Percentiles rank a stretch among this genome's conserved stretches.
These are phyloP conservation scores for Anticlea derivata DNA, from an alignment of 2,888 invertebrate genomes.

Conservation along the genomic window DNA sequence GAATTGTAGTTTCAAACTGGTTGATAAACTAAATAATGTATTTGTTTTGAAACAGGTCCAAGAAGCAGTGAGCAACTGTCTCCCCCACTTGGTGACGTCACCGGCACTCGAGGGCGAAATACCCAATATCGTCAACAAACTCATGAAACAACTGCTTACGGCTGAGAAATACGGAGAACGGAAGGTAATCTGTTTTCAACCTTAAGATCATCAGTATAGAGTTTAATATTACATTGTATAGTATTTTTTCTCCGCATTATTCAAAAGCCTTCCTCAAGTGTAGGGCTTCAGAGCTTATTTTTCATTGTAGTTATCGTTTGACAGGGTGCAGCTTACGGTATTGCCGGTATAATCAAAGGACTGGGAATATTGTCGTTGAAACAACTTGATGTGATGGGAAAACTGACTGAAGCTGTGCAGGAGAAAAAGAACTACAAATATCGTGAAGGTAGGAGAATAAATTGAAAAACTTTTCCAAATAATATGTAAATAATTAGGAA, in stretches of 20 bases:
- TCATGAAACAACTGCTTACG: slow-evolving; percentile 93
- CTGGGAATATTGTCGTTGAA: slow-evolving; percentile 97
- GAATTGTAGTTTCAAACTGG: too few relatives aligned
- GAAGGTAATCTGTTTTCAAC: slow-evolving; percentile 54
- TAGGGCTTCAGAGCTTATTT: not conserved
- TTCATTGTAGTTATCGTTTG: not conserved
- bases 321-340: slow-evolving; percentile 98
- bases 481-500: too few relatives aligned
- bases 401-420: slow-evolving; percentile 95
- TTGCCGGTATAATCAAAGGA: slow-evolving; percentile 98
- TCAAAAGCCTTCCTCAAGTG: not conserved
- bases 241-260: too few relatives aligned
- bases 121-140: slow-evolving; percentile 92
- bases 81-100: slow-evolving; percentile 92
- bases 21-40: too few relatives aligned
- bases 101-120: slow-evolving; percentile 96
- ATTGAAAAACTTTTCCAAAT: not conserved
- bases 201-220: not conserved
- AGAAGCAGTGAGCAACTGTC: slow-evolving; percentile 98
- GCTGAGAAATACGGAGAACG: slow-evolving; percentile 96
- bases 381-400: slow-evolving; percentile 97
- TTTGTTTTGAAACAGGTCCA: slow-evolving; percentile 87
- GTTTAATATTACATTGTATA: too few relatives aligned
- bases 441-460: slow-evolving; percentile 88
- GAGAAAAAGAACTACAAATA: slow-evolving; percentile 98